Percentiles rank a stretch among this genome's conserved stretches.
Conservation (phyloP, 2,888 invertebrate genomes). For the Xanthostigma xanthostigma region DNA sequence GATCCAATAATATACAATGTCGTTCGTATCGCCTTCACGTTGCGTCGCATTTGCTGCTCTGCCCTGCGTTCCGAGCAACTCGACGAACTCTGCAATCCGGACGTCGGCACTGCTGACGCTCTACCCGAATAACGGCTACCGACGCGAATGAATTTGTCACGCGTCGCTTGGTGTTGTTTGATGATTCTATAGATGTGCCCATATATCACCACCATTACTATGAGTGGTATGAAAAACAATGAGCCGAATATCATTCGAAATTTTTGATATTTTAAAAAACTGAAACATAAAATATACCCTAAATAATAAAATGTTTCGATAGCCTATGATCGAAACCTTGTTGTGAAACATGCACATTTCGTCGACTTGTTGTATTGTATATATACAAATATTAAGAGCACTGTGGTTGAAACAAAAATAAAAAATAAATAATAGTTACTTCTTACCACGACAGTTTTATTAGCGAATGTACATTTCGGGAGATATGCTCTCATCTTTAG, state of each 20-base stretch:
- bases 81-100: background rate
- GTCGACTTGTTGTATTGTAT: too few relatives aligned
- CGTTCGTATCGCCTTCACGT: conserved; percentile 41
- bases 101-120: conserved; percentile 6
- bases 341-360: too few relatives aligned
- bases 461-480: too few relatives aligned
- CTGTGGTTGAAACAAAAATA: too few relatives aligned
- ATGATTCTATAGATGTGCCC: conserved; percentile 42
- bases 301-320: too few relatives aligned
- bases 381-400: too few relatives aligned
- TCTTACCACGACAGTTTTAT: too few relatives aligned
- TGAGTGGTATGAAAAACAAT: conserved; percentile 39
- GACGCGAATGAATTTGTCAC: conserved; percentile 28
- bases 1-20: conserved; percentile 45
- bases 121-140: conserved; percentile 24
- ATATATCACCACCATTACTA: conserved; percentile 43
- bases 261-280: conserved; percentile 27
- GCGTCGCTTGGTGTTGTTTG: conserved; percentile 32
- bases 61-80: background rate
- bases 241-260: conserved; percentile 35
- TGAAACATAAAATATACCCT: conserved; percentile 13
- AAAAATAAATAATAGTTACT: too few relatives aligned
- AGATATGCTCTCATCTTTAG: too few relatives aligned
- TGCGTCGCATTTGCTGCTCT: conserved; percentile 27
- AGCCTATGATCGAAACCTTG: too few relatives aligned